Evolutionary conservation across 2,113 vertebrate species (phyloP), one percentile per base, ranked within the genome.

Genomic region (Balaeniceps rex): DNA sequence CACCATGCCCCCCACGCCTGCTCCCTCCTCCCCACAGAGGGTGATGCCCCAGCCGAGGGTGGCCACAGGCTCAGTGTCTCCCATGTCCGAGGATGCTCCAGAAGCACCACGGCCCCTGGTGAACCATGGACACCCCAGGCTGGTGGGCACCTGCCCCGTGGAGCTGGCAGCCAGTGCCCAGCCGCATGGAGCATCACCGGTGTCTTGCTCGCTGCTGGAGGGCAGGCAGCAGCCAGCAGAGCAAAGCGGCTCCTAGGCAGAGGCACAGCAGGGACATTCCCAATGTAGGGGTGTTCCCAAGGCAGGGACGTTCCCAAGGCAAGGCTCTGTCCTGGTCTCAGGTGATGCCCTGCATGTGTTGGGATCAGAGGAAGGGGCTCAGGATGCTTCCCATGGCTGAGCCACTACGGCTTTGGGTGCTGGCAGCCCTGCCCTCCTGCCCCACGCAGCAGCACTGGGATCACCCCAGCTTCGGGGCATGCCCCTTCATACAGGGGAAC

Each of bases 1-100:
- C 47, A 11, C 49, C 19, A 6, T 47, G 33, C 4, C 29, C 57
- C 70, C 28, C 14, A 28, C 0, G 3, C 23, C n/a, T 28, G 33
- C 25, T 57, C 23, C 58, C 36, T 42, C 10, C 23, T 81, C 70
- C 55, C 26, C 76, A 28, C 0, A 0, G 15, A 63, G 44, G 33
- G 36, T 1, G 1, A 46, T 78, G 65, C 11, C 51, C 31, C 1
- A 0, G 34, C 49, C 0, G 2, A 54, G 19, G 19, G 60, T 70
- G 57, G 36, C 36, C 31, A 29, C 0, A 0, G n/a, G 40, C 25
- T 46, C 47, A 33, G 36, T 5, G 7, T 63, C 12, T 87, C 36
- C 52, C 31, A 34, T 0, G 2, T 69, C 26, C 2, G 2, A 71
- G 47, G 60, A 38, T 12, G 21, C 24, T 74, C 46, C 42, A 55